phyloP scores from a whole-genome alignment of 2,888 invertebrate species.

The Drosophila paramelanica region DNA sequence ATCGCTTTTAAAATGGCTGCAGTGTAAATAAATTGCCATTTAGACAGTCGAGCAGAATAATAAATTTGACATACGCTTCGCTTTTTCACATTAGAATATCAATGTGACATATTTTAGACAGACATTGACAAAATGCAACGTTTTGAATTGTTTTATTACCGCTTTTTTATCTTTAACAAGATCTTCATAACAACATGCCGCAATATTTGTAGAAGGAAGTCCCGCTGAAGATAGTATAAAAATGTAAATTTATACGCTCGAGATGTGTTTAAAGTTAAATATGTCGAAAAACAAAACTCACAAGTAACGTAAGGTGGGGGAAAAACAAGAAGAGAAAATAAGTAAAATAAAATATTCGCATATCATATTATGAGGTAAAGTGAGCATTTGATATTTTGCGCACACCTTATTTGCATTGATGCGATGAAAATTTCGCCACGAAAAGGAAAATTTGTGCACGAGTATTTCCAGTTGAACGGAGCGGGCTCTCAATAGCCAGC shows the following conservation, averaged over 20 bases:
- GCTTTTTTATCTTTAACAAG: neutral
- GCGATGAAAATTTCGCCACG: constrained; percentile 47
- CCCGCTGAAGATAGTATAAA: neutral
- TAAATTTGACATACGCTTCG: neutral
- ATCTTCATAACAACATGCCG: too few species aligned
- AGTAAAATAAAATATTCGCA: constrained; percentile 54
- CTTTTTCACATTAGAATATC: neutral
- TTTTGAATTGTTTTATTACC: neutral
- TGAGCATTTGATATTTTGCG: constrained; percentile 53
- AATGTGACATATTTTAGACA: neutral
- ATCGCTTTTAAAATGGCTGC: too few species aligned
- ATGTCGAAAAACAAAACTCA: constrained; percentile 14
- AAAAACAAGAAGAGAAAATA: neutral
- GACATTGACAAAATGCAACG: neutral
- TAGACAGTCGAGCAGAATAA: neutral
- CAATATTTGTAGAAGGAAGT: too few species aligned
- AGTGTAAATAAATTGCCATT: neutral
- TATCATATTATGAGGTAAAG: constrained; percentile 59
- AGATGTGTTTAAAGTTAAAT: constrained; percentile 2
- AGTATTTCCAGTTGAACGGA: constrained; percentile 73
- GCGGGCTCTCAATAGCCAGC: constrained; percentile 46
- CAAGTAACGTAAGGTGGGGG: constrained; percentile 2
- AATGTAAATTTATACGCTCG: neutral
- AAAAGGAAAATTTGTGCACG: constrained; percentile 42
- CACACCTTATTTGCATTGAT: constrained; percentile 75